Evolutionary conservation across 1,140 invertebrate species (phyloP), one percentile per base, ranked within the genome.

Genomic region (Panulirus ornatus): DNA sequence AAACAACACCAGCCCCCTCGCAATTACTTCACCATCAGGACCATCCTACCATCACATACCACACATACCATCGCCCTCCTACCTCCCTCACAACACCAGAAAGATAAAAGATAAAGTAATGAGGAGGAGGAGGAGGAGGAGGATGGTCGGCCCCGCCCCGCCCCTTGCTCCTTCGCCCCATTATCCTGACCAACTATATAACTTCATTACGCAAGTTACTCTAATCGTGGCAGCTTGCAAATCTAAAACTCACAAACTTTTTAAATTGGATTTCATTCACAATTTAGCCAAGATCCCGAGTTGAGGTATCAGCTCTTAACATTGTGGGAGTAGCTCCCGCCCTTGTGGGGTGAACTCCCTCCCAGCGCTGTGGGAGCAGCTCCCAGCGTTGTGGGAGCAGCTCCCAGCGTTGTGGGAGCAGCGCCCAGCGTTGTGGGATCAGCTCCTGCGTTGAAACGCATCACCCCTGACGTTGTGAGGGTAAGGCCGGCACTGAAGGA

Each of bases 231-330:
- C 87, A 88, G 63, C 87, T 88, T 88, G 87, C 87, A 88, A 83
- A 88, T 88, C 76, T 88, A 83, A 88, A 83, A 88, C 87, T 88
- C 87, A 81, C 78, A 88, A 88, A 88, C 78, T 88, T 88, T 79
- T 88, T 54, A 82, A 82, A 88, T 88, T 88, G 87, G 87, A 88
- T 88, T 88, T 75, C 63, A 82, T 88, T 88, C 70, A 88, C 78
- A 81, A 82, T 88, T 83, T 88, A 71, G 75, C 70, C 78, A 44
- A 71, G 76, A 63, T 75, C 87, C 85, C 36, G 5, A 47, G 44
- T 14, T 47, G 44, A 47, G 44, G 44, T 5, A 47, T 47, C 44
- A 47, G n/a, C 44, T 47, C 44, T 5, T 6, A 9, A 11, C 5
- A 27, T 30, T 66, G 58, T 30, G 11, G 58, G 58, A 66, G 27